Evolutionary conservation across 92 coral and sea anemone species (phyloP).

Genomic region (Virgularia gustaviana): DNA sequence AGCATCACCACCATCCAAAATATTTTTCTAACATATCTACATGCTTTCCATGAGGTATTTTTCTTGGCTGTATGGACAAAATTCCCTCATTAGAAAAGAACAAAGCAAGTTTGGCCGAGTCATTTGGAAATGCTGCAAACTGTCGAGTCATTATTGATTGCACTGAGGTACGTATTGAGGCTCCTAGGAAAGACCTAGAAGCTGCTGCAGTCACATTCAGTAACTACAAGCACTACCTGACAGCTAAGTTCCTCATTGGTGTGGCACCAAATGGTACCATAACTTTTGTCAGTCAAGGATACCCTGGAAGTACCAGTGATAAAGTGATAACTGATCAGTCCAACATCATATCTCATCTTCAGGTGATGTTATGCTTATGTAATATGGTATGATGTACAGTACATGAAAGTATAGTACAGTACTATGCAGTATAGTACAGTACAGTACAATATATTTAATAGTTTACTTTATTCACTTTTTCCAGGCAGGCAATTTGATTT

Average conservation of each 20-base stretch:
- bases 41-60: conserved; percentile 21
- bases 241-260: conserved; percentile 56
- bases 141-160: conserved; percentile 61
- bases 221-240: conserved; percentile 48
- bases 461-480: not conserved
- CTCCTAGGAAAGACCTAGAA: conserved; percentile 35
- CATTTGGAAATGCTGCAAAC: conserved; percentile 52
- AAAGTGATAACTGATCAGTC: no score
- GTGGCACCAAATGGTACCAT: conserved; percentile 67
- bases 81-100: conserved; percentile 61
- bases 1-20: conserved; percentile 47
- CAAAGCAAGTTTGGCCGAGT: conserved; percentile 52
- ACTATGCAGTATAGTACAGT: no score
- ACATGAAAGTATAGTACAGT: no score
- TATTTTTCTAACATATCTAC: conserved; percentile 10
- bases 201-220: conserved; percentile 50
- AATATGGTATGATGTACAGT: no score
- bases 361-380: not conserved
- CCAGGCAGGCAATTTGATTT: conserved; percentile 53
- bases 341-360: not conserved
- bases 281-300: conserved; percentile 56
- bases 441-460: not conserved
- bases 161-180: conserved; percentile 35
- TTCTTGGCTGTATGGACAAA: conserved; percentile 39
- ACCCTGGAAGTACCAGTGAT: conserved; percentile 60